Evolutionary conservation across 2,113 vertebrate species (phyloP).

Genomic region (Rhagologus leucostigma): DNA sequence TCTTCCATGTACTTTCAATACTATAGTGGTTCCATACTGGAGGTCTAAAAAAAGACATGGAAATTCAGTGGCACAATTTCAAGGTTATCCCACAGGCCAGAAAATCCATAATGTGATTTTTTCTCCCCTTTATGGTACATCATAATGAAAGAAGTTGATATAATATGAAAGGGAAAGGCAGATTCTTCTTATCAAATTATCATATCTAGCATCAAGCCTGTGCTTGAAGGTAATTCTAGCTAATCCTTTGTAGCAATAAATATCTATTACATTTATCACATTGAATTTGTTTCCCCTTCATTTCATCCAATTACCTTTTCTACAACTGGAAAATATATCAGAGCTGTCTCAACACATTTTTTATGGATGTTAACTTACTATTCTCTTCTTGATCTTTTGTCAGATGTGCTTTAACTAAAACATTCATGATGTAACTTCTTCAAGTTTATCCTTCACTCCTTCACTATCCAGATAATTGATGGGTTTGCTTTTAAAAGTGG

Average conservation of each 20-base stretch:
- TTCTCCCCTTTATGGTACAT: constrained; percentile 14
- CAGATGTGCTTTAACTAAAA: constrained; percentile 39
- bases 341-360: constrained; percentile 11
- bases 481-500: neutral
- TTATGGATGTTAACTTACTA: neutral
- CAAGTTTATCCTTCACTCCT: neutral
- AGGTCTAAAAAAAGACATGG: constrained; percentile 19
- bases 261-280: constrained; percentile 59
- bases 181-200: constrained; percentile 51
- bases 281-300: constrained; percentile 64
- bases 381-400: constrained; percentile 7
- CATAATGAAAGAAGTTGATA: constrained; percentile 4
- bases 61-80: constrained; percentile 55
- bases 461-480: neutral
- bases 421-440: neutral
- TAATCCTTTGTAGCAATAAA: constrained; percentile 63
- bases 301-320: constrained; percentile 60
- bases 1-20: constrained; percentile 20
- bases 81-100: constrained; percentile 60
- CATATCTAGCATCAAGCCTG: constrained; percentile 34
- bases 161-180: neutral
- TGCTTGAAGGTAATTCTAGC: constrained; percentile 55
- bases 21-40: constrained; percentile 15
- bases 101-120: constrained; percentile 54
- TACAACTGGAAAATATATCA: constrained; percentile 31